Percentiles rank a stretch among this genome's conserved stretches.
phyloP scores from a whole-genome alignment of 2,888 invertebrate genomes.

The Eristalis intricaria region DNA sequence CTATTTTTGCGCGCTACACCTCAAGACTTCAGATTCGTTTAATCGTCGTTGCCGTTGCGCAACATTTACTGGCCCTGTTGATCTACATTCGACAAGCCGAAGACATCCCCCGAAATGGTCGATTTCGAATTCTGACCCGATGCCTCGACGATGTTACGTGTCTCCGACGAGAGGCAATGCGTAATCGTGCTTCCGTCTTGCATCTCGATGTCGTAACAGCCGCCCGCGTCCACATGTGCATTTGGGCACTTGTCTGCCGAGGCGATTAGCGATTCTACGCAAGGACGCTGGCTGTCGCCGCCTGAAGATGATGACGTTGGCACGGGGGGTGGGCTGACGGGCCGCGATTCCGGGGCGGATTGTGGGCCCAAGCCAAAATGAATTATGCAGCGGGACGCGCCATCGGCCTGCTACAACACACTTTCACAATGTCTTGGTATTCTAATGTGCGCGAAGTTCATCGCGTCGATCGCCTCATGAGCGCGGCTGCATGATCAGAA shows the following conservation, averaged over 20 bases:
- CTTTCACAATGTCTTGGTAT: conserved; percentile 69
- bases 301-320: conserved; percentile 8
- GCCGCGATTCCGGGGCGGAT: conserved; percentile 40
- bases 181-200: conserved; percentile 39
- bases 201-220: conserved; percentile 45
- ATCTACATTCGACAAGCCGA: conserved; percentile 45
- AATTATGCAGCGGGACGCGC: conserved; percentile 61
- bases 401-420: conserved; percentile 29
- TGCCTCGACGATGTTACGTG: conserved; percentile 29
- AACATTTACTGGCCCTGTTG: conserved; percentile 11
- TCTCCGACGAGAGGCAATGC: neutral
- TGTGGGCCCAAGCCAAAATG: conserved; percentile 37
- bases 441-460: conserved; percentile 63
- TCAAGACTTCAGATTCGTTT: conserved; percentile 19
- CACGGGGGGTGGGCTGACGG: conserved; percentile 23
- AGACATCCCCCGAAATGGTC: conserved; percentile 22
- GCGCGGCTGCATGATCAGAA: conserved; percentile 64
- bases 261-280: conserved; percentile 56
- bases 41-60: conserved; percentile 22
- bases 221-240: conserved; percentile 1
- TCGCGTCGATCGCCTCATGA: conserved; percentile 28
- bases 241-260: conserved; percentile 37
- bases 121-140: conserved; percentile 63
- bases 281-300: conserved; percentile 13
- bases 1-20: conserved; percentile 55